phyloP scores from a whole-genome alignment of 35 echinoderm and acorn worm genomes.

The Lytechinus variegatus region DNA sequence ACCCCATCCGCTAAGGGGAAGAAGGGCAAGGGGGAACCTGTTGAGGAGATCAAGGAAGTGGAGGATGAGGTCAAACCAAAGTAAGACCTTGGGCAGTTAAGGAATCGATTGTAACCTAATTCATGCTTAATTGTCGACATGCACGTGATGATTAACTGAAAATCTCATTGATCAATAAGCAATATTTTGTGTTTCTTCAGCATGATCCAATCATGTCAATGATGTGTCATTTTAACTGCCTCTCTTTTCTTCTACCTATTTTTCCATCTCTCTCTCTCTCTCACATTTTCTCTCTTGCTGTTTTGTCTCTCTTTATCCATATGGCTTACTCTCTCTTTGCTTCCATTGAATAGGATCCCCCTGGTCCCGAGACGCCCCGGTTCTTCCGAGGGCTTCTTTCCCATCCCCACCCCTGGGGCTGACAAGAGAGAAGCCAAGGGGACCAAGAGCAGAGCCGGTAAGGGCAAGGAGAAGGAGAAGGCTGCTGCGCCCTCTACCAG shows the following conservation, averaged over 20 bases:
- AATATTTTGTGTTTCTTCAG: too few relatives aligned
- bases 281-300: too few relatives aligned
- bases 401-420: constrained; percentile 80
- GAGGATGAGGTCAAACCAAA: constrained; percentile 80
- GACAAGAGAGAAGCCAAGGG: constrained; percentile 79
- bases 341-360: constrained; percentile 68
- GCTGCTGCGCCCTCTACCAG: constrained; percentile 66
- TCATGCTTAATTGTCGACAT: too few relatives aligned
- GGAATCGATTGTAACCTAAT: too few relatives aligned
- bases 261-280: too few relatives aligned
- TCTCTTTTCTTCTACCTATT: too few relatives aligned
- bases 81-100: constrained; percentile 52
- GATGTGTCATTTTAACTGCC: too few relatives aligned
- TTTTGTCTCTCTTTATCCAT: too few relatives aligned
- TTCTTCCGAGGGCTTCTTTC: constrained; percentile 96
- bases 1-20: constrained; percentile 98
- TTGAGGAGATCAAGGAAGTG: constrained; percentile 52
- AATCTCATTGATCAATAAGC: too few relatives aligned
- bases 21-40: constrained; percentile 79
- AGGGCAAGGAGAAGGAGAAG: constrained; percentile 86
- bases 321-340: neutral
- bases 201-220: too few relatives aligned
- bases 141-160: too few relatives aligned
- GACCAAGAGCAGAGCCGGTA: constrained; percentile 80
- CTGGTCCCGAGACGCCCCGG: constrained; percentile 84